Evolutionary conservation across 1,140 invertebrate genomes (phyloP).

Genomic region (Apis florea): DNA sequence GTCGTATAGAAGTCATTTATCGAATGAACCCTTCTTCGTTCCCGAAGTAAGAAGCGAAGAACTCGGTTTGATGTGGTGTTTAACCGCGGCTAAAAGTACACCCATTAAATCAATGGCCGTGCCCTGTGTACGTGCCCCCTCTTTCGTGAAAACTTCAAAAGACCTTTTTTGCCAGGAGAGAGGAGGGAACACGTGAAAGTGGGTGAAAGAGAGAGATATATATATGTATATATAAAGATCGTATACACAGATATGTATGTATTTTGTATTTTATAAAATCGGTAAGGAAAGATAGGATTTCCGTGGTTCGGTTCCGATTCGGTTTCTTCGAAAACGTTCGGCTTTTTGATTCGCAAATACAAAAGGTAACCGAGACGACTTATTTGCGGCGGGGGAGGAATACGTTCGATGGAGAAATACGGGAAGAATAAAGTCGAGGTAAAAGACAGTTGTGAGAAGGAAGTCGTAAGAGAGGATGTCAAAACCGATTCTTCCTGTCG

Average conservation of each 20-base stretch:
- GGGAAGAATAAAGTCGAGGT: too few species aligned
- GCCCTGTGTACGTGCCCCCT: not conserved
- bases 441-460: not conserved
- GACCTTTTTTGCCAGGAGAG: conserved; percentile 48
- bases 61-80: conserved; percentile 60
- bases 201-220: not conserved
- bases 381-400: not conserved
- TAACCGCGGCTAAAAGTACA: conserved; percentile 57
- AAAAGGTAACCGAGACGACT: conserved; percentile 13
- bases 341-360: conserved; percentile 33
- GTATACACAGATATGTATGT: conserved; percentile 15
- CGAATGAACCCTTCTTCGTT: conserved; percentile 45
- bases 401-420: not conserved
- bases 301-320: conserved; percentile 33
- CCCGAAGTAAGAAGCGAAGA: conserved; percentile 34
- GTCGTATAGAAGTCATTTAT: conserved; percentile 54
- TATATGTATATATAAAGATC: not conserved
- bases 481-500: conserved; percentile 59
- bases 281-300: conserved; percentile 31
- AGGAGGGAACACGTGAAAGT: conserved; percentile 15
- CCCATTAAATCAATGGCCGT: conserved; percentile 63
- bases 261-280: conserved; percentile 46
- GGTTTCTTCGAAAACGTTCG: not conserved
- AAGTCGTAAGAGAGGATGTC: conserved; percentile 33
- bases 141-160: conserved; percentile 61